Conservation (phyloP, 92 coral and sea anemone genomes). For the Zoanthus solanderi region DNA sequence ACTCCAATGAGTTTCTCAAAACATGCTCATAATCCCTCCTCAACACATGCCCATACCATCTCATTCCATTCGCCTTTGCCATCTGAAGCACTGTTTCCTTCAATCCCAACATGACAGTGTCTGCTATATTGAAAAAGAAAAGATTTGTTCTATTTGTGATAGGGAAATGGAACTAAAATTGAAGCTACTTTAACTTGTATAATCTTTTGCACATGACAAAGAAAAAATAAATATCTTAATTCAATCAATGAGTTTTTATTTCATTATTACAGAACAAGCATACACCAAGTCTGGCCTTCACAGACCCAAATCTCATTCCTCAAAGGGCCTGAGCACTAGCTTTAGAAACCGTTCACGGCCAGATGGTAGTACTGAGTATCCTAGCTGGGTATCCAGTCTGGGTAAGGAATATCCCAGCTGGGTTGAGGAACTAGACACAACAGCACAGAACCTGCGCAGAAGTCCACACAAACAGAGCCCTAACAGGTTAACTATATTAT, state of each 20-base stretch:
- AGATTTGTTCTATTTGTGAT: too few species aligned
- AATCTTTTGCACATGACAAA: too few species aligned
- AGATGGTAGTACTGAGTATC: conserved; percentile 77
- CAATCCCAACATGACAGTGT: too few species aligned
- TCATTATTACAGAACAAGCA: conserved; percentile 13
- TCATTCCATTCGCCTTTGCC: too few species aligned
- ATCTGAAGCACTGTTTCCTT: too few species aligned
- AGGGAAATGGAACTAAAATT: too few species aligned
- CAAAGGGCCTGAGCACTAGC: conserved; percentile 10
- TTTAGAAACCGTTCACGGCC: conserved; percentile 39
- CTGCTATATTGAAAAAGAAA: too few species aligned
- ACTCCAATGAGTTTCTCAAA: too few species aligned
- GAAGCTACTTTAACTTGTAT: too few species aligned
- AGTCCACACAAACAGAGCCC: conserved; percentile 23
- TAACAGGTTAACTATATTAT: conserved; percentile 6
- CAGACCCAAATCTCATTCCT: conserved; percentile 42
- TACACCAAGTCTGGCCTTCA: conserved; percentile 29
- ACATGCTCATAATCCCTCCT: too few species aligned
- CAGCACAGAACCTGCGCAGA: conserved; percentile 44
- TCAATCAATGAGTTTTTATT: background rate
- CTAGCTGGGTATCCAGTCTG: conserved; percentile 91
- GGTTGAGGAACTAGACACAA: conserved; percentile 93
- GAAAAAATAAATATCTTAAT: too few species aligned
- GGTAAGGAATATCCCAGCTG: conserved; percentile 96
- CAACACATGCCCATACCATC: too few species aligned